Conservation (phyloP, 2,113 vertebrate species). For the Aegotheles bennettii region DNA sequence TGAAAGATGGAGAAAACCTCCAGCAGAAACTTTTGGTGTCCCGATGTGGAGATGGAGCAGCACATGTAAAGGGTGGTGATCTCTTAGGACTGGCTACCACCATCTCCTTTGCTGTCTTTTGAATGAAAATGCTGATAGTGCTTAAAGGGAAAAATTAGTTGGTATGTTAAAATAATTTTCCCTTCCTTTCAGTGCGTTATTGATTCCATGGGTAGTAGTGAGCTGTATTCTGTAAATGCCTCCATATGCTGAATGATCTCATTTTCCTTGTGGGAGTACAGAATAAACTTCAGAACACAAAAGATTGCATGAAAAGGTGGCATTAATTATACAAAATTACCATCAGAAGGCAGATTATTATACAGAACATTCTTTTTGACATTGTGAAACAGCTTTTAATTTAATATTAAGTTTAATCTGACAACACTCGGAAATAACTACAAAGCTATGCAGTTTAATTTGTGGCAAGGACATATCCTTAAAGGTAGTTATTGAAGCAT, state of each 20-base stretch:
- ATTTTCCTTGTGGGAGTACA: constrained; percentile 12
- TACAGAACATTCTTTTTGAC: constrained; percentile 10
- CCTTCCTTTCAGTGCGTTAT: not conserved
- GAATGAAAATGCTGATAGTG: not conserved
- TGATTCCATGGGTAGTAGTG: not conserved
- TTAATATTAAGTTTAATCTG: constrained; percentile 12
- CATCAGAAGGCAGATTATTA: not conserved
- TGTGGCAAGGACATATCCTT: not conserved
- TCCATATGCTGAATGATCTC: constrained; percentile 26
- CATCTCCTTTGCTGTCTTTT: not conserved
- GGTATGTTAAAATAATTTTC: not conserved
- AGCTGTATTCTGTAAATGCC: constrained; percentile 12
- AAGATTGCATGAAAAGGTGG: not conserved
- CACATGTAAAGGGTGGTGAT: not conserved
- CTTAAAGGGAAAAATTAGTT: not conserved
- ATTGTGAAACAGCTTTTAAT: constrained; percentile 6
- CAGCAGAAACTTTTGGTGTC: not conserved
- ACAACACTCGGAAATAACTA: not conserved
- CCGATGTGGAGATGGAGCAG: not conserved
- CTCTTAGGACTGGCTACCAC: not conserved
- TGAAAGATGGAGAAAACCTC: not conserved
- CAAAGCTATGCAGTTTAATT: not conserved
- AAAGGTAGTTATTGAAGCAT: not conserved
- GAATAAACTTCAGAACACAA: constrained; percentile 37
- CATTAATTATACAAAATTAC: constrained; percentile 46